Percentiles rank a stretch among this genome's conserved stretches.
phyloP scores from a whole-genome alignment of 2,113 vertebrate species.

The Amblyornis subalaris region DNA sequence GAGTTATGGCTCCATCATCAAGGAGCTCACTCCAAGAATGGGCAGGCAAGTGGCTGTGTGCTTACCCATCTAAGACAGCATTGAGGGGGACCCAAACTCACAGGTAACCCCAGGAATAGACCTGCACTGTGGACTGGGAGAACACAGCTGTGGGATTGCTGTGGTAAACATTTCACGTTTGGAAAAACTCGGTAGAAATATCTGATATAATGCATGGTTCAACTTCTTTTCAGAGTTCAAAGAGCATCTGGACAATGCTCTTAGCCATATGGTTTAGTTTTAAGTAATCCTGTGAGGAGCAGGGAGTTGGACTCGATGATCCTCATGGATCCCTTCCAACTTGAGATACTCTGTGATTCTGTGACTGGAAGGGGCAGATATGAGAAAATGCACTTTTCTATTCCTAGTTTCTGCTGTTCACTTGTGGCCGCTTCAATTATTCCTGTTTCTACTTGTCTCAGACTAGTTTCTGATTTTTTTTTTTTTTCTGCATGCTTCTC shows the following conservation, averaged over 20 bases:
- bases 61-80: neutral
- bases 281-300: neutral
- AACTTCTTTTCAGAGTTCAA: neutral
- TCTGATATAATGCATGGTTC: neutral
- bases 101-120: neutral
- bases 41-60: neutral
- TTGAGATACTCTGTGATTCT: neutral
- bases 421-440: neutral
- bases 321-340: neutral
- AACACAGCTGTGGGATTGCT: neutral
- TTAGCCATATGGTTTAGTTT: neutral
- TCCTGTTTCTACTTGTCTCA: neutral
- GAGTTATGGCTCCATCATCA: neutral
- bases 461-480: neutral
- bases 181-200: neutral
- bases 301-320: neutral
- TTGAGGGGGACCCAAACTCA: accelerated
- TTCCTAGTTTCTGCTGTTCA: neutral
- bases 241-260: neutral
- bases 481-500: neutral
- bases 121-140: neutral
- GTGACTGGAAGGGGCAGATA: neutral
- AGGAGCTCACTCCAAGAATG: neutral
- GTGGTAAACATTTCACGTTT: accelerated
- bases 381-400: neutral